Conservation (phyloP, 1,140 invertebrate species). For the Meteorus sp. region DNA sequence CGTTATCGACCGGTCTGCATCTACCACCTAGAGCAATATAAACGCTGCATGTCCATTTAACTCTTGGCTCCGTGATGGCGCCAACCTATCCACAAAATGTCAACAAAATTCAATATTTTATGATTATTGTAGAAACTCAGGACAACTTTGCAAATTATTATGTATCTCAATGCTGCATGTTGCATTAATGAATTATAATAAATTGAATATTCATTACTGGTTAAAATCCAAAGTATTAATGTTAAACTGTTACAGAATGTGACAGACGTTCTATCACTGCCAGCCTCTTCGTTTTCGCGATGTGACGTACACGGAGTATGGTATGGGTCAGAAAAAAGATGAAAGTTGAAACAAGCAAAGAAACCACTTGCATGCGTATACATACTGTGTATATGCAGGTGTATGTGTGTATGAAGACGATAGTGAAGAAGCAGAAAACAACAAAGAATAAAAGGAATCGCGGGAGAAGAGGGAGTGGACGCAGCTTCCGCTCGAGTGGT, state of each 20-base stretch:
- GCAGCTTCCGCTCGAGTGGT: slow-evolving; percentile 47
- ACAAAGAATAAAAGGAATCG: slow-evolving; percentile 33
- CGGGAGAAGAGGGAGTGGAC: slow-evolving; percentile 15
- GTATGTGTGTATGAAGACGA: too few relatives aligned
- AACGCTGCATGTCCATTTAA: slow-evolving; percentile 9
- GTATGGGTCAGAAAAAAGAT: too few relatives aligned
- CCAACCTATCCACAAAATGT: background rate
- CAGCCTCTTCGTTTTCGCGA: too few relatives aligned
- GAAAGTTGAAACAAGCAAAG: background rate
- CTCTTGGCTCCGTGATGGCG: slow-evolving; percentile 15
- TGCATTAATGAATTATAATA: too few relatives aligned
- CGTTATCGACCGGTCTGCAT: slow-evolving; percentile 54
- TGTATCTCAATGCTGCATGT: too few relatives aligned
- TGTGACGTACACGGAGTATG: too few relatives aligned
- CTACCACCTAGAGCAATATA: slow-evolving; percentile 30
- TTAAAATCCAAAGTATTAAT: background rate
- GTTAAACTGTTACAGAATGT: background rate
- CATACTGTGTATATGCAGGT: too few relatives aligned
- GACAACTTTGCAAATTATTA: too few relatives aligned
- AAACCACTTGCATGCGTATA: too few relatives aligned
- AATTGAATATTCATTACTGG: too few relatives aligned
- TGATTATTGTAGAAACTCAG: too few relatives aligned
- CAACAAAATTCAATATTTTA: background rate
- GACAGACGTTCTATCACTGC: background rate
- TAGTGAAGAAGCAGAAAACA: background rate